Conservation (phyloP, 2,888 invertebrate species). For the Psylliodes chrysocephalus region DNA sequence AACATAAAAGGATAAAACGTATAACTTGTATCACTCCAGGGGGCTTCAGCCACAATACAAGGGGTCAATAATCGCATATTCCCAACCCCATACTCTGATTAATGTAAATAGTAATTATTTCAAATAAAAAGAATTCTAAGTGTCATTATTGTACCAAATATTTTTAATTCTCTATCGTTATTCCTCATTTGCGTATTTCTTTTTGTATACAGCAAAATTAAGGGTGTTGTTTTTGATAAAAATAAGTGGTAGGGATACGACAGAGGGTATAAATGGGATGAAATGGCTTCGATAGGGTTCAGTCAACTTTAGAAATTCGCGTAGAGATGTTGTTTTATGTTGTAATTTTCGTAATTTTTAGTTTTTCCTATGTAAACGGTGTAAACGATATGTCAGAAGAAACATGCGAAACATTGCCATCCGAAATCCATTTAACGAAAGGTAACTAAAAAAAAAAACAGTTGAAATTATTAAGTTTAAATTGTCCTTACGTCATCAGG, state of each 20-base stretch:
- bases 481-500: too few relatives aligned
- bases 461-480: too few relatives aligned
- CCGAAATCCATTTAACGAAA: conserved; percentile 89
- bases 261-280: conserved; percentile 42
- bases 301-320: conserved; percentile 37
- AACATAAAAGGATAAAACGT: conserved; percentile 50
- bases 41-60: conserved; percentile 16
- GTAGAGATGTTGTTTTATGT: conserved; percentile 46
- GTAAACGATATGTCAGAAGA: conserved; percentile 69
- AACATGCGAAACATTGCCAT: conserved; percentile 86
- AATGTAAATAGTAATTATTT: neutral
- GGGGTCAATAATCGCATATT: conserved; percentile 40
- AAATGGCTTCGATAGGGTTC: conserved; percentile 12
- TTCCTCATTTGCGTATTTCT: too few relatives aligned
- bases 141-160: too few relatives aligned
- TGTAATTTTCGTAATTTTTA: conserved; percentile 46
- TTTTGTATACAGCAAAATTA: too few relatives aligned
- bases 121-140: neutral
- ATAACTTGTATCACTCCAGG: conserved; percentile 46
- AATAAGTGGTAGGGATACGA: neutral
- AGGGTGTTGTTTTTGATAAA: neutral
- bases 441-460: too few relatives aligned
- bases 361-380: conserved; percentile 48
- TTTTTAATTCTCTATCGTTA: too few relatives aligned
- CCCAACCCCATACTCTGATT: neutral